Evolutionary conservation across 2,888 invertebrate genomes (phyloP), one percentile per base, ranked within the genome.

Genomic region (Ellobium chinense): DNA sequence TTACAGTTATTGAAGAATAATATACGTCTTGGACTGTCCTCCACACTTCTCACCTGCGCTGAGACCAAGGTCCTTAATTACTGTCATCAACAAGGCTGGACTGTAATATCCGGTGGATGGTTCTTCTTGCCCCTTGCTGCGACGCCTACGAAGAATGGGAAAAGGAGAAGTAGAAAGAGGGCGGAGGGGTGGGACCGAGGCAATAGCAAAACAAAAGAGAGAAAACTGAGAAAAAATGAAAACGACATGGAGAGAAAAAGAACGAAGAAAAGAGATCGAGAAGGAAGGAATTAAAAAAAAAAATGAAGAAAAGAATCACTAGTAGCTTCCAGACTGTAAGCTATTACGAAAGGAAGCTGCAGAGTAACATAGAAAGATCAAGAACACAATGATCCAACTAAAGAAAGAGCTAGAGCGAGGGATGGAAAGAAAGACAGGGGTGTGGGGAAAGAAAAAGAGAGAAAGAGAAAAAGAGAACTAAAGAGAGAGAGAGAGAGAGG

Each of bases 211-310:
- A n/a, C n/a, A 27, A 14, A 27, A n/a, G n/a, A 60, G 9, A 60
- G 60, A 60, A 27, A 60, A n/a, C 7, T 7, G 27, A 27, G 7
- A 27, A 60, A 27, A 60, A 27, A 60, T 27, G n/a, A 27, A n/a
- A 14, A 60, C 5, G n/a, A 60, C n/a, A 60, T 46, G 18, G 46
- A 12, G 36, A 36, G 5, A 34, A 24, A 68, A 18, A 68, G 36
- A 68, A n/a, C 31, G 68, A 31, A 31, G 36, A 36, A 68, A n/a
- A 68, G 68, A 31, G 37, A 68, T 31, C 31, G 37, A 68, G 68
- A 68, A n/a, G 36, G 68, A 68, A n/a, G 18, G 36, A 68, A 9
- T 34, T 14, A 68, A 31, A 68, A 24, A 34, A 36, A 68, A 24
- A 68, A 12, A 37, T 14, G 36, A 36, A 68, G 18, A 65, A 24